Evolutionary conservation across 2,888 invertebrate genomes (phyloP).

Genomic region (Formica aserva): DNA sequence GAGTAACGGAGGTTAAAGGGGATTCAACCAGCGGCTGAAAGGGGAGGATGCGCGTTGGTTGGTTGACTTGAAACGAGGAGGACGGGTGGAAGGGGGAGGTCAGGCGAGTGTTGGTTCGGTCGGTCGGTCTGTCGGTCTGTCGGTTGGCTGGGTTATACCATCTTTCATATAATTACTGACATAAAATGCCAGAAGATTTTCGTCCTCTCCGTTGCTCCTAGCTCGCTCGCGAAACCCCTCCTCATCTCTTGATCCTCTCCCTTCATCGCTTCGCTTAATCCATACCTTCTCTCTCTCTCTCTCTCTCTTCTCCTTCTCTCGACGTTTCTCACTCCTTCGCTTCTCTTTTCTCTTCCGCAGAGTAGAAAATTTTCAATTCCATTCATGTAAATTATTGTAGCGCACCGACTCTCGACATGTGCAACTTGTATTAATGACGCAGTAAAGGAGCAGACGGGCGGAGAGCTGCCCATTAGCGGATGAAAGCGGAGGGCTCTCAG

Average conservation of each 20-base stretch:
- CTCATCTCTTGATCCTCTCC: conserved; percentile 58
- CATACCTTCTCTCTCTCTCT: conserved; percentile 34
- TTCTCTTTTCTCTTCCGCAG: conserved; percentile 83
- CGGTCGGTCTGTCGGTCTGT: conserved; percentile 74
- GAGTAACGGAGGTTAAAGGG: conserved; percentile 70
- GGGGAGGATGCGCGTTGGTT: conserved; percentile 77
- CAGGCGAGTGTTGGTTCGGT: conserved; percentile 65
- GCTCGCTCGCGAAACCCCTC: conserved; percentile 57
- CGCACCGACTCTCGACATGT: conserved; percentile 85
- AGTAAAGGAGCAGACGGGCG: conserved; percentile 85
- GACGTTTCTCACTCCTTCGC: conserved; percentile 71
- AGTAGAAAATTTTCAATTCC: conserved; percentile 86
- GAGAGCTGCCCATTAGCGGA: conserved; percentile 86
- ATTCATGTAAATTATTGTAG: conserved; percentile 86
- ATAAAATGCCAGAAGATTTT: conserved; percentile 83
- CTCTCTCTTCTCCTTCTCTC: conserved; percentile 13
- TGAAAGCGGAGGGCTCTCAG: conserved; percentile 86
- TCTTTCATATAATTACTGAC: conserved; percentile 85
- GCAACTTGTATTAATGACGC: conserved; percentile 86
- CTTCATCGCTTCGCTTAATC: conserved; percentile 35
- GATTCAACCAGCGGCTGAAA: conserved; percentile 69
- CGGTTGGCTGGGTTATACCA: conserved; percentile 77
- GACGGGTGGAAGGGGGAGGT: conserved; percentile 59
- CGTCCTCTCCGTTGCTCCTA: conserved; percentile 68
- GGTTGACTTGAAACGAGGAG: conserved; percentile 62